These are phyloP conservation scores for Tragelaphus buxtoni DNA, from an alignment of 2,113 vertebrate species.

Conservation along the genomic window DNA sequence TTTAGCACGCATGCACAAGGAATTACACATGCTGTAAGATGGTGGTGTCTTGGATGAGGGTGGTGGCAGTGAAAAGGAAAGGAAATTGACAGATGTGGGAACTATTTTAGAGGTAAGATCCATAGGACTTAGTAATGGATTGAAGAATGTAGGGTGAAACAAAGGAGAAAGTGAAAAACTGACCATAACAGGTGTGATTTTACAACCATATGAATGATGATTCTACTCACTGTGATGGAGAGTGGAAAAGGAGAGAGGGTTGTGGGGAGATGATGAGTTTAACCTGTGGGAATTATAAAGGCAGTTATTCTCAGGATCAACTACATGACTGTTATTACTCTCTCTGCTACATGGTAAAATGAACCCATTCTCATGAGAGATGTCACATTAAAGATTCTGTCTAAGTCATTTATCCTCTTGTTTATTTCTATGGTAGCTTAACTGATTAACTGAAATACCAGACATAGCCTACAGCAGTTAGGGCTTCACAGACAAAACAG, in stretches of 20 bases:
- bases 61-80: background rate
- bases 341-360: constrained; percentile 34
- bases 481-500: constrained; percentile 21
- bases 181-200: background rate
- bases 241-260: background rate
- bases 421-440: constrained; percentile 46
- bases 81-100: background rate
- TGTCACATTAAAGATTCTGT: constrained; percentile 48
- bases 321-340: background rate
- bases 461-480: constrained; percentile 44
- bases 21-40: background rate
- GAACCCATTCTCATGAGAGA: constrained; percentile 14
- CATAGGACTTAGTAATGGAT: background rate
- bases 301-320: constrained; percentile 4
- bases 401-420: constrained; percentile 54
- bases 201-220: background rate
- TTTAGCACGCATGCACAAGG: background rate
- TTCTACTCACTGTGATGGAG: background rate
- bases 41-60: background rate
- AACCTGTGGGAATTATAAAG: constrained; percentile 21
- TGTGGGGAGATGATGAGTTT: background rate
- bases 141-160: background rate
- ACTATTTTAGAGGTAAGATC: background rate
- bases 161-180: background rate
- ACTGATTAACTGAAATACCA: constrained; percentile 65